Conservation (phyloP, 2,113 vertebrate species). For the Microtus richardsoni region DNA sequence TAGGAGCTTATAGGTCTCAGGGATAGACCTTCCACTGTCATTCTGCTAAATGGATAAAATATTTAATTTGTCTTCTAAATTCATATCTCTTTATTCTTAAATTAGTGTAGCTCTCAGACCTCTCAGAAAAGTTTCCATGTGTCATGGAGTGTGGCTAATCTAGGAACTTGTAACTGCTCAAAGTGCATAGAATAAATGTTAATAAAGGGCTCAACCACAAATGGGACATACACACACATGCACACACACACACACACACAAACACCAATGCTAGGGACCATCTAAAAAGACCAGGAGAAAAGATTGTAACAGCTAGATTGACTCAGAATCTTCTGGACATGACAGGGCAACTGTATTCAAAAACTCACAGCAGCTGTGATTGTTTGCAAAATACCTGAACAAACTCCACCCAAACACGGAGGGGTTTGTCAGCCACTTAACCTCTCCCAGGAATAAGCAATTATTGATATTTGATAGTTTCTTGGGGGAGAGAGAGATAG, state of each 20-base stretch:
- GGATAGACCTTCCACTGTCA: background rate
- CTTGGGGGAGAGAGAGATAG: background rate
- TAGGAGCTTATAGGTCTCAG: background rate
- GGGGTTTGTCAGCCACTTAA: background rate
- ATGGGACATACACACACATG: background rate
- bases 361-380: background rate
- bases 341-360: background rate
- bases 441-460: background rate
- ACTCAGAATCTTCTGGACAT: background rate
- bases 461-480: background rate
- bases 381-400: background rate
- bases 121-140: background rate
- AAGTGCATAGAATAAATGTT: background rate
- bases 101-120: background rate
- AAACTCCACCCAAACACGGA: background rate
- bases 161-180: background rate
- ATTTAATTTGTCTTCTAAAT: background rate
- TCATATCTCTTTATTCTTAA: background rate
- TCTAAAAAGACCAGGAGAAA: background rate
- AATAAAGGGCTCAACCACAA: background rate
- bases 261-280: background rate
- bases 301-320: background rate
- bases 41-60: background rate
- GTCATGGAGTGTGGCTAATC: background rate
- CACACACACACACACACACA: too few relatives aligned